Percentiles rank a stretch among this genome's conserved stretches.
Conservation (phyloP, 2,888 invertebrate species). For the Endomychus coccineus region DNA sequence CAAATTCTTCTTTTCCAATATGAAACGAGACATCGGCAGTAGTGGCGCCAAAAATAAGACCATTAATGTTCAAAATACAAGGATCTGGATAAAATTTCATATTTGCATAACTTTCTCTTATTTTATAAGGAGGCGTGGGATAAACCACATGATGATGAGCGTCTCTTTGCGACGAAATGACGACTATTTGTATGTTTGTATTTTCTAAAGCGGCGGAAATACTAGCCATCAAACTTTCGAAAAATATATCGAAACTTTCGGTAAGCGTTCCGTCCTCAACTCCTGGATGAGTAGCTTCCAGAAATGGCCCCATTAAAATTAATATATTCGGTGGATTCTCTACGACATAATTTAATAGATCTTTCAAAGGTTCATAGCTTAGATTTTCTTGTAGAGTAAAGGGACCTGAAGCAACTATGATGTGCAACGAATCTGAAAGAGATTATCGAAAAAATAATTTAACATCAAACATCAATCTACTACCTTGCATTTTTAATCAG, state of each 20-base stretch:
- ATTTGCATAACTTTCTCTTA: conserved; percentile 52
- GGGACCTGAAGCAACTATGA: conserved; percentile 77
- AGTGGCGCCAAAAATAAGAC: conserved; percentile 69
- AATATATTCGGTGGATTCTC: conserved; percentile 69
- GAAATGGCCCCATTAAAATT: conserved; percentile 78
- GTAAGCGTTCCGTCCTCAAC: conserved; percentile 54
- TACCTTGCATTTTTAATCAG: no score
- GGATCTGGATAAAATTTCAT: conserved; percentile 74
- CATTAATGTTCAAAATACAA: conserved; percentile 66
- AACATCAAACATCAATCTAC: no score
- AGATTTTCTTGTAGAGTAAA: conserved; percentile 72
- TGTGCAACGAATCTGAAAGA: conserved; percentile 49
- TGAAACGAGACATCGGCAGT: conserved; percentile 80
- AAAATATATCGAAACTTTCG: conserved; percentile 66
- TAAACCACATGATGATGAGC: conserved; percentile 71
- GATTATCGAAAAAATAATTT: neutral
- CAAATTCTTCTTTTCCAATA: conserved; percentile 69
- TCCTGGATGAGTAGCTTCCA: conserved; percentile 62
- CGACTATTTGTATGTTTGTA: conserved; percentile 23
- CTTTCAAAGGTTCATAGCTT: conserved; percentile 72
- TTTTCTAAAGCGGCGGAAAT: conserved; percentile 55
- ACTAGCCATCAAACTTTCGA: conserved; percentile 61
- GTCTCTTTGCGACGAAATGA: conserved; percentile 67
- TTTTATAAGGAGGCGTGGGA: conserved; percentile 72
- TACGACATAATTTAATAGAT: conserved; percentile 60